Evolutionary conservation across 1,140 invertebrate species (phyloP).

Genomic region (Brachionus angularis): DNA sequence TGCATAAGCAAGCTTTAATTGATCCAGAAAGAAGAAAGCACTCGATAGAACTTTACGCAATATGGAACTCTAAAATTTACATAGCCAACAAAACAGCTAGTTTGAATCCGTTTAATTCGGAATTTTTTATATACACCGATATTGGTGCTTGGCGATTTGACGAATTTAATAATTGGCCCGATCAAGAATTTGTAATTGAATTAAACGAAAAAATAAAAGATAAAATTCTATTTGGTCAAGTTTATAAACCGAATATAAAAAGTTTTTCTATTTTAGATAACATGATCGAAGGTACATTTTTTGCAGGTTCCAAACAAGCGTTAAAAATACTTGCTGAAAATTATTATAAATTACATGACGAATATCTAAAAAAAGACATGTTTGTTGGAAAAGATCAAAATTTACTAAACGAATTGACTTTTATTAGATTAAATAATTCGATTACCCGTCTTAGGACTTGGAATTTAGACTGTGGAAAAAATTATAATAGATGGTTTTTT

Average conservation of each 20-base stretch:
- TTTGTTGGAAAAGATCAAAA: conserved; percentile 21
- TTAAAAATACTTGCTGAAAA: background rate
- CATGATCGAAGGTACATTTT: background rate
- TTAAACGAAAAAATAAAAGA: background rate
- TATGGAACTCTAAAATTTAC: conserved; percentile 1
- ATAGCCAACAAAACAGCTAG: background rate
- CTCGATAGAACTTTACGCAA: background rate
- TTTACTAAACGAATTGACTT: background rate
- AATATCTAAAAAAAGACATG: background rate
- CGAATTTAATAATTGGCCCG: background rate
- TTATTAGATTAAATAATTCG: background rate
- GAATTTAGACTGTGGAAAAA: background rate
- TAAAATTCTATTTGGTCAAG: conserved; percentile 3
- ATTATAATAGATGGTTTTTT: conserved; percentile 20
- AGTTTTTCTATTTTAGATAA: background rate
- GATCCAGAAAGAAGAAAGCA: background rate
- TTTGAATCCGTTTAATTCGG: background rate
- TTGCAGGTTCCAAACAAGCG: background rate
- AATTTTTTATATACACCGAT: conserved; percentile 5
- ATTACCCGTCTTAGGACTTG: background rate
- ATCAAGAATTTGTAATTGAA: background rate
- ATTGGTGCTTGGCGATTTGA: background rate
- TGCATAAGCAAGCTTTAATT: background rate
- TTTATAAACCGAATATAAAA: background rate
- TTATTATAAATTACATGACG: background rate